Evolutionary conservation across 2,888 invertebrate genomes (phyloP).

Genomic region (Gerris lacustris): DNA sequence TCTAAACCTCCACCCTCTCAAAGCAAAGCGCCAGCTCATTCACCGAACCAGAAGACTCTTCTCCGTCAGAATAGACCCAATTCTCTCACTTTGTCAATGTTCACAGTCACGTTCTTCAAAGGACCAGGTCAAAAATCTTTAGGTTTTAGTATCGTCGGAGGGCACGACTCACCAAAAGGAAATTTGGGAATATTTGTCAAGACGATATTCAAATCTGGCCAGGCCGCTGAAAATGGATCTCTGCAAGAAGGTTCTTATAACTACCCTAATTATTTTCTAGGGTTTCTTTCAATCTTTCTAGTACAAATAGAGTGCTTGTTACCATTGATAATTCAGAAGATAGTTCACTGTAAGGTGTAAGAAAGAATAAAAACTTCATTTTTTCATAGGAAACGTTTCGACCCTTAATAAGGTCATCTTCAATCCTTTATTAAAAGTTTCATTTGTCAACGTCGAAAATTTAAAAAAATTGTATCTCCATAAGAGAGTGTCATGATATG

Average conservation of each 20-base stretch:
- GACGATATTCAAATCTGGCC: conserved; percentile 73
- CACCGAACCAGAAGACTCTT: neutral
- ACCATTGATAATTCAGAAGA: too few relatives aligned
- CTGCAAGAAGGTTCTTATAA: conserved; percentile 60
- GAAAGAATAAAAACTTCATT: too few relatives aligned
- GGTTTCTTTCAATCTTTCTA: too few relatives aligned
- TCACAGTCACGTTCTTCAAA: conserved; percentile 58
- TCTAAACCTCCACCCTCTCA: neutral
- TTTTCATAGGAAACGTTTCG: too few relatives aligned
- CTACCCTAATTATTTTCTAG: conserved; percentile 16
- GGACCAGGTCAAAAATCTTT: conserved; percentile 72
- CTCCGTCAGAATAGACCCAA: conserved; percentile 31
- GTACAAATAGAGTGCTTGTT: too few relatives aligned
- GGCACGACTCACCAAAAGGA: conserved; percentile 74
- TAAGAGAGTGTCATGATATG: too few relatives aligned
- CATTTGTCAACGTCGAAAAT: too few relatives aligned
- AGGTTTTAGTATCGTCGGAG: conserved; percentile 83
- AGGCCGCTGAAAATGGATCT: conserved; percentile 71
- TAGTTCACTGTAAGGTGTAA: too few relatives aligned
- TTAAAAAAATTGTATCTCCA: too few relatives aligned
- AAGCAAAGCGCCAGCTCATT: neutral
- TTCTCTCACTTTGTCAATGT: conserved; percentile 35
- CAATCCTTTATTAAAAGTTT: too few relatives aligned
- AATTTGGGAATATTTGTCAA: conserved; percentile 82
- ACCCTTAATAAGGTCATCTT: too few relatives aligned